Evolutionary conservation across 2,888 invertebrate species (phyloP), one percentile per base, ranked within the genome.

Genomic region (Conchocele bisecta): DNA sequence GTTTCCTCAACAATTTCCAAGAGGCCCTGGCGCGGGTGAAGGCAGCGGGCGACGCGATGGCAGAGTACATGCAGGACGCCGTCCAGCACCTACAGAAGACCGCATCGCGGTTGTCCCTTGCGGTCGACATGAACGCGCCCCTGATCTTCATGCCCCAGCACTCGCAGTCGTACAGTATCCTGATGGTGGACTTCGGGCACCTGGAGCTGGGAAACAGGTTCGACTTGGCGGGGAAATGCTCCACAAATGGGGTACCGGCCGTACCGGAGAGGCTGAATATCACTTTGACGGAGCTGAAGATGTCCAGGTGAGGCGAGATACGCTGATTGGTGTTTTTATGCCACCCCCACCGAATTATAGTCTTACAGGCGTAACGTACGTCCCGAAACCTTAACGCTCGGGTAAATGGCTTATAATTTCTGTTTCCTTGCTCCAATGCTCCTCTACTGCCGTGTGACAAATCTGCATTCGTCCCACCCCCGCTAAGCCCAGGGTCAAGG

Each of bases 1-100:
- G 94, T 81, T 98, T 98, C 91, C 89, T 97, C 37, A 95, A 96
- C 89, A 95, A 96, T 85, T 98, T 98, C 93, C 96, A 97, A 94
- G 93, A 94, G 2, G 97, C 98, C 0, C 96, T 96, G 89, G 93
- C 95, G 87, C 95, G 95, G 7, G 94, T 98, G 7, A 94, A 95
- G n/a, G 95, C 96, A 66, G 98, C 97, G 1, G 95, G 97, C 1
- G 94, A 95, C 0, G 96, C 95, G n/a, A 97, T 98, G 4, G 97
- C 97, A 0, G 96, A 96, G 91, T 94, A 94, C 9, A 98, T 98
- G 0, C 95, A 95, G 77, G 95, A 96, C 57, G 97, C 97, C 86
- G 95, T 97, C 0, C 94, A 96, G 84, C 95, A 94, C 75, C 56
- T 88, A 0, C 97, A 97, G 89, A 94, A 95, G 76, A 96, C 95